Conservation (phyloP, 2,113 vertebrate genomes). For the Aegotheles bennettii region DNA sequence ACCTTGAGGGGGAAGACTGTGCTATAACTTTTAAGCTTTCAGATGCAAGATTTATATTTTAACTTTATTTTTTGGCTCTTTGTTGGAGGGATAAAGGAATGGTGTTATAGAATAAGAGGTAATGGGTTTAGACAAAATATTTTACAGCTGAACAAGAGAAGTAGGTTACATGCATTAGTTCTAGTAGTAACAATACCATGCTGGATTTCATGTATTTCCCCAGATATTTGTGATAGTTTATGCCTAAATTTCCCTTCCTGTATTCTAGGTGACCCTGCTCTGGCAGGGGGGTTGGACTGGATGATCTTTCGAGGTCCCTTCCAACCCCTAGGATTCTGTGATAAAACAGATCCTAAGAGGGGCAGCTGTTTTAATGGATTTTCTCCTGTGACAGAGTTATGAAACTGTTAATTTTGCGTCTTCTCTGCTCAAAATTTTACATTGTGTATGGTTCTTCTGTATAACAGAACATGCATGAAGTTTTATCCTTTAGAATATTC, state of each 20-base stretch:
- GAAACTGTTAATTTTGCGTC: not conserved
- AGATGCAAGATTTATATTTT: not conserved
- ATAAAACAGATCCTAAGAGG: not conserved
- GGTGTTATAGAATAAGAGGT: not conserved
- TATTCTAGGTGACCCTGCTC: too few species aligned
- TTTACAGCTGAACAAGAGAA: not conserved
- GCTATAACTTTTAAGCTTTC: not conserved
- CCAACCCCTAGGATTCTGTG: too few species aligned
- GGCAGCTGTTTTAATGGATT: not conserved
- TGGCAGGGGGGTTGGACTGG: too few species aligned
- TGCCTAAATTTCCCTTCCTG: not conserved
- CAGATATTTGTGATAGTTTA: not conserved
- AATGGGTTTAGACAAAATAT: not conserved
- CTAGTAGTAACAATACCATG: not conserved
- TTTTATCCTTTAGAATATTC: not conserved
- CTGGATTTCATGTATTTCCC: not conserved
- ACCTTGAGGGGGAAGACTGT: not conserved
- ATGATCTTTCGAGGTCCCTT: too few species aligned
- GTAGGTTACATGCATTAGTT: not conserved
- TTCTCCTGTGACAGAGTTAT: not conserved
- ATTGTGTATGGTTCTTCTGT: not conserved
- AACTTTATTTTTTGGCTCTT: accelerated
- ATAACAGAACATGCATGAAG: not conserved
- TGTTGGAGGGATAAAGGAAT: not conserved
- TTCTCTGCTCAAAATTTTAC: not conserved